Percentiles rank a stretch among this genome's conserved stretches.
phyloP scores from a whole-genome alignment of 2,113 vertebrate genomes.

The Rhinopithecus roxellana region DNA sequence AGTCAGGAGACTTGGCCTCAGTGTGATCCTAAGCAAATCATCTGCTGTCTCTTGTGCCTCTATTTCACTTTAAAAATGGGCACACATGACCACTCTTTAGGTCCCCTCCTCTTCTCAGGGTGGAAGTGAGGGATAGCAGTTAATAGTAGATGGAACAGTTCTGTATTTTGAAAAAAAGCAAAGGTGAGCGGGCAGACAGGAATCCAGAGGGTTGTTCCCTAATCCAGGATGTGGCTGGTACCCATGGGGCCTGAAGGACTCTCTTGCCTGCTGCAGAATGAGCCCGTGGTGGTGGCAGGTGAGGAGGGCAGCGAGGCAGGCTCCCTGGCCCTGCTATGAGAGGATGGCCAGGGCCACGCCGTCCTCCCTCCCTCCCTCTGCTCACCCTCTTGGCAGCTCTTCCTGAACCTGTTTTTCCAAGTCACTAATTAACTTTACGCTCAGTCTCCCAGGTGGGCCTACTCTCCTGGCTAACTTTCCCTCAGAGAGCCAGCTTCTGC shows the following conservation, averaged over 20 bases:
- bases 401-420: constrained; percentile 74
- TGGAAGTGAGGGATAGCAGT: background rate
- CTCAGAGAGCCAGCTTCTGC: constrained; percentile 9
- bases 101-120: background rate
- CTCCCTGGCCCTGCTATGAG: background rate
- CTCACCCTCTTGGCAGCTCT: constrained; percentile 54
- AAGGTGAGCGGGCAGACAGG: background rate
- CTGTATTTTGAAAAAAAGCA: background rate
- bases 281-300: fast-evolving
- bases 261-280: background rate
- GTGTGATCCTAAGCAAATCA: background rate
- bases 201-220: background rate
- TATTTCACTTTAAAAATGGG: background rate
- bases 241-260: background rate
- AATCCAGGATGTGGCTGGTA: background rate
- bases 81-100: background rate
- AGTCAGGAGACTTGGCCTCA: background rate
- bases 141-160: background rate
- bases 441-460: constrained; percentile 54
- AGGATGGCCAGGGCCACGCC: fast-evolving
- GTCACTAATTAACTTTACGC: constrained; percentile 57
- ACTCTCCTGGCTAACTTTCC: constrained; percentile 48
- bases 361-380: background rate
- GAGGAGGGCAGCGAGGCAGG: background rate
- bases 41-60: background rate